These are phyloP conservation scores for Venusia cambrica DNA, from an alignment of 2,888 invertebrate genomes.

Conservation along the genomic window DNA sequence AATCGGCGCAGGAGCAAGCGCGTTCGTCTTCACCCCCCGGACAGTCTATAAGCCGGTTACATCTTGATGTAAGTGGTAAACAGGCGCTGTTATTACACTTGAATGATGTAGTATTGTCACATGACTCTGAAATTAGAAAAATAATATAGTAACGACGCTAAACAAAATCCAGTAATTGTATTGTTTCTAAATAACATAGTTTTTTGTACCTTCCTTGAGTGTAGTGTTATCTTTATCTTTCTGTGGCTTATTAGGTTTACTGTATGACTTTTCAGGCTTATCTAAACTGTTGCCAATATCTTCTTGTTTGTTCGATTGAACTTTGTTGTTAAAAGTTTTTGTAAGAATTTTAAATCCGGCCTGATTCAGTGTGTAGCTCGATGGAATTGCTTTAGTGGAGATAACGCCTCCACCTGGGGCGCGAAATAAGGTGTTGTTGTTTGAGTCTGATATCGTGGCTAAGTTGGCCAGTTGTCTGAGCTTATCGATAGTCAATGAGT, in stretches of 20 bases:
- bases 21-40: conserved; percentile 86
- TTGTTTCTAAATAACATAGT: too few species aligned
- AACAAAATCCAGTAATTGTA: too few species aligned
- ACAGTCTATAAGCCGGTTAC: conserved; percentile 87
- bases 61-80: conserved; percentile 83
- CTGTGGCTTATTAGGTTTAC: conserved; percentile 50
- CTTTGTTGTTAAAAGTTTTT: conserved; percentile 82
- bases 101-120: conserved; percentile 75
- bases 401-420: conserved; percentile 74
- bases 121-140: conserved; percentile 63
- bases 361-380: conserved; percentile 82
- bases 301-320: conserved; percentile 68
- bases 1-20: conserved; percentile 88
- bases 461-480: conserved; percentile 79
- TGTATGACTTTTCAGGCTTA: conserved; percentile 58
- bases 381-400: conserved; percentile 82
- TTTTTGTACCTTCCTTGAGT: conserved; percentile 37
- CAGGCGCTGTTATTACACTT: conserved; percentile 84
- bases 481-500: conserved; percentile 65
- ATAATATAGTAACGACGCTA: too few species aligned
- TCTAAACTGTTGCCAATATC: conserved; percentile 55
- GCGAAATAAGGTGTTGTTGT: conserved; percentile 74
- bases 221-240: conserved; percentile 47
- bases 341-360: conserved; percentile 85
- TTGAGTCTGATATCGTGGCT: conserved; percentile 76